Base-by-base conservation (phyloP, 2,888 invertebrate genomes). In the Andrena dorsata region DNA sequence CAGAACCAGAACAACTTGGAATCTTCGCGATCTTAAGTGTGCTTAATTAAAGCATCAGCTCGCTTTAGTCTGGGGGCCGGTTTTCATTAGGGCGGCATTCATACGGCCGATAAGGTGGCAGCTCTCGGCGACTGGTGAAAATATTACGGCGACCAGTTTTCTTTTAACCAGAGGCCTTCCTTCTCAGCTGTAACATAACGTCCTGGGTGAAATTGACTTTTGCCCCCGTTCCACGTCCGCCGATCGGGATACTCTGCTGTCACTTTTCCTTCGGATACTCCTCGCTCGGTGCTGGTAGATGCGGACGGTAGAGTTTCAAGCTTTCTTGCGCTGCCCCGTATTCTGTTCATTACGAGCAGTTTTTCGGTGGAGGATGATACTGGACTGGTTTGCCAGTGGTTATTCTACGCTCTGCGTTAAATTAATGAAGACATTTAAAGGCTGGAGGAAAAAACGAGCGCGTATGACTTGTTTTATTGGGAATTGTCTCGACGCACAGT, bases 31-130 rank as follows among this genome's bases (percentile, higher is more conserved):
- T 89, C 83, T 88, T 88, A 90, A 88, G 87, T 87, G 87, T 83
- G 83, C 84, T 89, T 90, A 90, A 91, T 91, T 90, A 89, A 84
- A 91, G 88, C 86, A 86, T 86, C 87, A 86, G 87, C 84, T 82
- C 75, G 82, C 78, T 71, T 85, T 86, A 85, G 86, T 86, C 84
- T 64, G 73, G 61, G 64, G 82, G 75, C 88, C 84, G 83, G 86
- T 90, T 89, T 88, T 86, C 79, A 84, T 84, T 84, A 84, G 76
- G 79, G 83, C 80, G 84, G 83, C 76, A 82, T 83, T 82, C 76
- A 56, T 74, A 71, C 83, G 69, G 79, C 79, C 83, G 83, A 83
- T 83, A 82, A 83, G 83, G 83, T 83, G 83, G 73, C 83, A 49
- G 61, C 35, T 66, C 72, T 71, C 66, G 76, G 63, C 61, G 63